These are phyloP conservation scores for Coptodon bakossiorum DNA, from an alignment of 2,113 vertebrate species.

Conservation along the genomic window DNA sequence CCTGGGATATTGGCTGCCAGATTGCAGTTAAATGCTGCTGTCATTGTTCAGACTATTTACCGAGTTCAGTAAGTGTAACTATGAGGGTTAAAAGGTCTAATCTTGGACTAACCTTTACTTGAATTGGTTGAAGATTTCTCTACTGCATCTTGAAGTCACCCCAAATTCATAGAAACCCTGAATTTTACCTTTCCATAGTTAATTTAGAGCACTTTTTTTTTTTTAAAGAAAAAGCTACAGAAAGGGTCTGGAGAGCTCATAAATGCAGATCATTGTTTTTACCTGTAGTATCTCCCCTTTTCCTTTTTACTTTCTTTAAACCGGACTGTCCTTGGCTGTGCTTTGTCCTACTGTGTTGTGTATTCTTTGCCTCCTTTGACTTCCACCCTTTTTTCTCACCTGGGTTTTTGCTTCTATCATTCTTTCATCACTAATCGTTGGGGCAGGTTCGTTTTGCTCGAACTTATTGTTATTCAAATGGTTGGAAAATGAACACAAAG, in stretches of 20 bases:
- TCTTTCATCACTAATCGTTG: background rate
- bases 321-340: background rate
- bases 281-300: background rate
- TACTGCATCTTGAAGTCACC: background rate
- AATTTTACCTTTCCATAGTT: background rate
- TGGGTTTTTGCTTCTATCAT: background rate
- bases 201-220: background rate
- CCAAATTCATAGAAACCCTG: background rate
- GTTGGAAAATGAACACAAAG: conserved; percentile 43
- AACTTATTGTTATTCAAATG: conserved; percentile 15
- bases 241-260: background rate
- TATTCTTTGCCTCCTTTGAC: conserved; percentile 66
- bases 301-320: background rate
- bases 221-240: background rate
- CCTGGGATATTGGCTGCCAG: background rate
- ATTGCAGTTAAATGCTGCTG: background rate
- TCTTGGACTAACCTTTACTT: background rate
- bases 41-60: background rate
- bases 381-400: conserved; percentile 51
- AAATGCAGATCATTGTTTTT: conserved; percentile 12
- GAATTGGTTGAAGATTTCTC: background rate
- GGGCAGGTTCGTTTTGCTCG: background rate
- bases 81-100: background rate
- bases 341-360: background rate
- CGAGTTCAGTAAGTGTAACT: background rate